phyloP scores from a whole-genome alignment of 2,797 vertebrate genomes.

The Eupleurogrammus muticus region DNA sequence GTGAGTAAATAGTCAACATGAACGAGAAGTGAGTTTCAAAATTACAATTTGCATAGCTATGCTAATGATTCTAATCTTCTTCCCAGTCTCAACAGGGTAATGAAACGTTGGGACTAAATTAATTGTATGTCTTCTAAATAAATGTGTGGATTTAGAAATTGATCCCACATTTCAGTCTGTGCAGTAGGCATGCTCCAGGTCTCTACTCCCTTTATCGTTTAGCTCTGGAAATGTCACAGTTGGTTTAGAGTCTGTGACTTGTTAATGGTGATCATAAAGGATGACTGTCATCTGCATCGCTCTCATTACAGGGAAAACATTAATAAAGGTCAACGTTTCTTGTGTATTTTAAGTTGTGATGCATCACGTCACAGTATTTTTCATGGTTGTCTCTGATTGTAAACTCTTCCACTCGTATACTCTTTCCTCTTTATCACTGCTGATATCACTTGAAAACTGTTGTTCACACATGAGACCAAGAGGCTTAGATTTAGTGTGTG shows the following conservation, averaged over 20 bases:
- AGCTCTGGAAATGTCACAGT: not conserved
- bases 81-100: not conserved
- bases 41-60: conserved; percentile 2
- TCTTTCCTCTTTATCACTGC: not conserved
- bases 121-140: not conserved
- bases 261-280: not conserved
- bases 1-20: not conserved
- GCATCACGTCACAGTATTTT: not conserved
- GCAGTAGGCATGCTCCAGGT: too few species aligned
- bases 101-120: conserved; percentile 9
- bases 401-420: not conserved
- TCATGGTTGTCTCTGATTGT: not conserved
- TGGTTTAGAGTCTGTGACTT: not conserved
- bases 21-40: conserved; percentile 12
- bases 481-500: too few species aligned
- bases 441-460: not conserved
- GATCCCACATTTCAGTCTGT: too few species aligned
- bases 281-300: not conserved
- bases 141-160: conserved; percentile 1
- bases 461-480: not conserved
- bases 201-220: not conserved
- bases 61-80: conserved; percentile 10
- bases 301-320: not conserved
- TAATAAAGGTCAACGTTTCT: not conserved
- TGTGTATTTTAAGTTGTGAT: not conserved